Percentiles rank a stretch among this genome's conserved stretches.
Evolutionary conservation across 2,888 invertebrate genomes (phyloP).

Genomic region (Philhelius pedissequus): DNA sequence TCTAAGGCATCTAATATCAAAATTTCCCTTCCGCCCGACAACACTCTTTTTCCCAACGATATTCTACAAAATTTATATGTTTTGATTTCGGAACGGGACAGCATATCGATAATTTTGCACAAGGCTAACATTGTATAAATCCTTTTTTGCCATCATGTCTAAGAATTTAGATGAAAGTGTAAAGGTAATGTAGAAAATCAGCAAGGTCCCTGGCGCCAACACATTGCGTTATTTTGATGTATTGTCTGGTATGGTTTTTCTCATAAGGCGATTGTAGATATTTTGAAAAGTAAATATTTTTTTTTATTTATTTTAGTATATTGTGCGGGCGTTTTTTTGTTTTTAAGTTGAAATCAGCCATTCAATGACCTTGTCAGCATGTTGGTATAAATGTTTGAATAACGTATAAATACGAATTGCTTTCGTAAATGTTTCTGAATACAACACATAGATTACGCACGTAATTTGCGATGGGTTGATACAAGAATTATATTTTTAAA

Average conservation of each 20-base stretch:
- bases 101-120: conserved; percentile 8
- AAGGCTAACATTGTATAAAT: neutral
- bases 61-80: neutral
- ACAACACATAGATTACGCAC: too few species aligned
- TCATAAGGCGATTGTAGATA: neutral
- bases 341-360: too few species aligned
- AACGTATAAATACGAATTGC: too few species aligned
- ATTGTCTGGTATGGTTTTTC: neutral
- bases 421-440: too few species aligned
- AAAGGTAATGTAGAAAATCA: conserved; percentile 3
- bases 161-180: neutral
- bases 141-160: neutral
- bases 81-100: neutral
- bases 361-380: too few species aligned
- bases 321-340: neutral
- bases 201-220: neutral
- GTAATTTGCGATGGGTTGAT: too few species aligned
- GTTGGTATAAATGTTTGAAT: too few species aligned
- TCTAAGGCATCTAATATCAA: neutral
- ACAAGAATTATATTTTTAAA: too few species aligned
- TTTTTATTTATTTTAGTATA: neutral
- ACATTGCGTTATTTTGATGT: neutral
- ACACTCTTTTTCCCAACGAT: neutral
- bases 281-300: neutral
- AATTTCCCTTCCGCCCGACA: neutral